phyloP scores from a whole-genome alignment of 92 coral and sea anemone species.

The Zoanthus solanderi region DNA sequence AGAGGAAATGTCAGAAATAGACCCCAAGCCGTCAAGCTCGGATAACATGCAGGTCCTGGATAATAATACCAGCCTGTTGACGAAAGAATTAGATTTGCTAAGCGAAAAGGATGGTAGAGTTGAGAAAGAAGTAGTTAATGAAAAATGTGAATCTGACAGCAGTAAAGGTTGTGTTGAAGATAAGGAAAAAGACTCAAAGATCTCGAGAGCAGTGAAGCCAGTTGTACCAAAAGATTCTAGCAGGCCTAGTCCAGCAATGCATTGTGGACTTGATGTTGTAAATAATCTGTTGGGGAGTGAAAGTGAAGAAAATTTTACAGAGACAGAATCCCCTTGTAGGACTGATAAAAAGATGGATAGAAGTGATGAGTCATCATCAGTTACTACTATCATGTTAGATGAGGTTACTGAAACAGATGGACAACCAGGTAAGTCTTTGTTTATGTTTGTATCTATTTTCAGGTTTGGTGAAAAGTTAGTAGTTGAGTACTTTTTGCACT shows the following conservation, averaged over 20 bases:
- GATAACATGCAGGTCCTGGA: not conserved
- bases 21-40: not conserved
- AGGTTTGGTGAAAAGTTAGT: not conserved
- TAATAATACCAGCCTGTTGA: not conserved
- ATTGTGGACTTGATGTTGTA: slow-evolving; percentile 28
- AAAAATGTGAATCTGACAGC: not conserved
- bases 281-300: slow-evolving; percentile 35
- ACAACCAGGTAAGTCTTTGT: slow-evolving; percentile 6
- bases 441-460: not conserved
- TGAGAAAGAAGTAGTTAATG: not conserved
- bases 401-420: slow-evolving; percentile 44
- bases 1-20: not conserved
- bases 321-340: not conserved
- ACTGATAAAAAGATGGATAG: not conserved
- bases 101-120: not conserved
- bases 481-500: too few species aligned
- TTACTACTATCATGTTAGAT: not conserved
- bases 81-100: not conserved
- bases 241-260: slow-evolving; percentile 9
- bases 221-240: not conserved
- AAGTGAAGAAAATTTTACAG: slow-evolving; percentile 17
- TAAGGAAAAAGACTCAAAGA: not conserved
- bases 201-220: not conserved
- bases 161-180: not conserved
- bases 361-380: not conserved